These are phyloP conservation scores for Drosophila nigromelanica DNA, from an alignment of 1,140 invertebrate species.

Conservation along the genomic window DNA sequence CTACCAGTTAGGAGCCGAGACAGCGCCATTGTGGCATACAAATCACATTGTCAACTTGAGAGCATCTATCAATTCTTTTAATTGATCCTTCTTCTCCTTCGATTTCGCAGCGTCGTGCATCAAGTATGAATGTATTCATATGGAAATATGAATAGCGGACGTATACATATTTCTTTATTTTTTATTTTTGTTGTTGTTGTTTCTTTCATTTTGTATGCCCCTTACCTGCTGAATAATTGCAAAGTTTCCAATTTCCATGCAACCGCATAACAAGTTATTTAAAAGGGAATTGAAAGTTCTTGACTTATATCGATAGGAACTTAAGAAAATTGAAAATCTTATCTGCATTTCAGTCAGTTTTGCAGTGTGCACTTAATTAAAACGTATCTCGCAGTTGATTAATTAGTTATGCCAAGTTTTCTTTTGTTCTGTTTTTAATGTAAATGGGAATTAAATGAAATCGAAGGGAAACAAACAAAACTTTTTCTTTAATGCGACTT, in stretches of 20 bases:
- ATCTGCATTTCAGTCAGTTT: background rate
- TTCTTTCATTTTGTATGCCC: too few relatives aligned
- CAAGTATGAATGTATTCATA: constrained; percentile 44
- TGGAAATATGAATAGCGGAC: constrained; percentile 49
- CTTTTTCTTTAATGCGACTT: background rate
- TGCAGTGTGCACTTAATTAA: constrained; percentile 6
- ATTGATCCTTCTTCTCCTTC: constrained; percentile 57
- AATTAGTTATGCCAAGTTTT: constrained; percentile 13
- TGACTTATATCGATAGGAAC: background rate
- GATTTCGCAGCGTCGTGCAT: constrained; percentile 13
- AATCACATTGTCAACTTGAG: constrained; percentile 66
- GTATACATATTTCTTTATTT: constrained; percentile 5
- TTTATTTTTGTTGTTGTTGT: background rate
- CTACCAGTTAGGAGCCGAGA: constrained; percentile 8
- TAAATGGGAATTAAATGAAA: background rate
- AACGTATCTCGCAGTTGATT: background rate
- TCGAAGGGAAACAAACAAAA: background rate
- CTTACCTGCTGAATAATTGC: constrained; percentile 30
- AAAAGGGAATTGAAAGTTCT: background rate
- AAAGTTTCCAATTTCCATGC: constrained; percentile 30
- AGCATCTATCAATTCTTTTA: constrained; percentile 68
- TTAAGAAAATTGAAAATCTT: constrained; percentile 3
- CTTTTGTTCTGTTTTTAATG: background rate
- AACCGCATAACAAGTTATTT: constrained; percentile 14
- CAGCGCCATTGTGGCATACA: constrained; percentile 57